Evolutionary conservation across 1,140 invertebrate genomes (phyloP).

Genomic region (Nautilus pompilius): DNA sequence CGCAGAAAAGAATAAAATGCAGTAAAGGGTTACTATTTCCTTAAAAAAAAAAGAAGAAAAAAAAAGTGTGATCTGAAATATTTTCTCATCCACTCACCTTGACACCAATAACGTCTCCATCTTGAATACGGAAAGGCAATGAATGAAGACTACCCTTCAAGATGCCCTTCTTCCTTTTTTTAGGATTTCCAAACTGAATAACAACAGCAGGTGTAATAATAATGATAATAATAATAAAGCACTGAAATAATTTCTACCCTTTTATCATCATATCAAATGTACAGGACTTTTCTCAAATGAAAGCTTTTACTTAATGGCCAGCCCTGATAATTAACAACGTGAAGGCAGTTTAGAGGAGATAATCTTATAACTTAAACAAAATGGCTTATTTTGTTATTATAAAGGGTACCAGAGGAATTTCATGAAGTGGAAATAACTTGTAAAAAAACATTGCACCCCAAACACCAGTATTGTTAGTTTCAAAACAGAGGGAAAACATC

Average conservation of each 20-base stretch:
- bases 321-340: not conserved
- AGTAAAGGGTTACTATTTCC: not conserved
- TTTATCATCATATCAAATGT: not conserved
- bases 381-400: too few relatives aligned
- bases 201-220: conserved; percentile 5
- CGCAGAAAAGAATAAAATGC: not conserved
- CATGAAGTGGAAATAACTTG: too few relatives aligned
- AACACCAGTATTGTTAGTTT: too few relatives aligned
- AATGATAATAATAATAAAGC: not conserved
- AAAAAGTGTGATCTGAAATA: not conserved
- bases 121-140: conserved; percentile 40
- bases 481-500: too few relatives aligned
- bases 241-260: not conserved
- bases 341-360: too few relatives aligned
- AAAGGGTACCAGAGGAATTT: too few relatives aligned
- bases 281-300: not conserved
- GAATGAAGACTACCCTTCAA: conserved; percentile 34
- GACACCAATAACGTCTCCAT: conserved; percentile 46
- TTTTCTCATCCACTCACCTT: conserved; percentile 24
- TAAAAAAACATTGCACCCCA: too few relatives aligned
- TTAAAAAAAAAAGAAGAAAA: not conserved
- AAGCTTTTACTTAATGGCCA: not conserved
- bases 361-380: too few relatives aligned
- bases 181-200: conserved; percentile 18
- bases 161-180: conserved; percentile 23